Base-by-base conservation (phyloP, 2,888 invertebrate species). In the Aphrophora alni region DNA sequence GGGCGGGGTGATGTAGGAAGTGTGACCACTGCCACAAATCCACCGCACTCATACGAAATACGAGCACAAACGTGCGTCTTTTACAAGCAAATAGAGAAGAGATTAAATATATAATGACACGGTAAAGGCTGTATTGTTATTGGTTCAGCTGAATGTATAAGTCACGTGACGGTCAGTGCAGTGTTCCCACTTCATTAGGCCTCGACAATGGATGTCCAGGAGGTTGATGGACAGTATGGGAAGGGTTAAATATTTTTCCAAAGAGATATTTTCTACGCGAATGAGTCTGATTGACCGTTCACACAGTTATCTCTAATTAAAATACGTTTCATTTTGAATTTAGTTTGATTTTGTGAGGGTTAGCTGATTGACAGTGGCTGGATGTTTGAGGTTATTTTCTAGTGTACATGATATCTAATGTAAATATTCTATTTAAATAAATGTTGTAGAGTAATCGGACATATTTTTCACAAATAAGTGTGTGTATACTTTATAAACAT, bases 31-130 rank as follows among this genome's bases (percentile, higher is more conserved):
- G n/a, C 59, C 59, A 8, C 59, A 59, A 59, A 59, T 59, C 59
- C 21, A 59, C 59, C 59, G 21, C 59, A 59, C 59, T 59, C 21
- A n/a, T n/a, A n/a, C n/a, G 59, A 59, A 59, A 59, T 59, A 21
- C 59, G 59, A 59, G 5, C 59, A 21, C 59, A 59, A 21, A 59
- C n/a, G 59, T 21, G 59, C 14, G 59, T 21, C 59, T 8, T 33
- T 59, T 59, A 59, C 59, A 59, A 59, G 59, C 21, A 59, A 59
- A 59, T 59, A 59, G 59, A 59, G 59, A 8, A 59, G 21, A 59
- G 59, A 59, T 59, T 59, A 59, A 59, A 59, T 59, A 59, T 21
- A 59, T 59, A 59, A 59, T 59, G 59, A 59, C 59, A 59, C 59
- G 59, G 59, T 59, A 21, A 59, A 14, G 59, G 59, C 59, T 59